Conservation (phyloP, 2,888 invertebrate genomes). For the Parochlus steinenii region DNA sequence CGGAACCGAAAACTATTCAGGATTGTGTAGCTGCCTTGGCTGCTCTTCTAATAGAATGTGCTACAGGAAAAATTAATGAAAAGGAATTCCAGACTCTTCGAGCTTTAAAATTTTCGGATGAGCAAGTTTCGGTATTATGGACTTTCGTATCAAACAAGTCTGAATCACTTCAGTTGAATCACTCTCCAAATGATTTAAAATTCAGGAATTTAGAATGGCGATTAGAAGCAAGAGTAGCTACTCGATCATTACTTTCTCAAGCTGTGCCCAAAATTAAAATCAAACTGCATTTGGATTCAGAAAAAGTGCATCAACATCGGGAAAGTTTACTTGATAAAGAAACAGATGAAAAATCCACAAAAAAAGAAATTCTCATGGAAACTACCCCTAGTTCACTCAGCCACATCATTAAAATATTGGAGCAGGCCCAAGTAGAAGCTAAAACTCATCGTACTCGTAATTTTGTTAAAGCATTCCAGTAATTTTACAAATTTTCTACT, state of each 20-base stretch:
- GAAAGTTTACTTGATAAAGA: slow-evolving; percentile 20
- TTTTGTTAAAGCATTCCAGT: slow-evolving; percentile 25
- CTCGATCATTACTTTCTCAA: slow-evolving; percentile 31
- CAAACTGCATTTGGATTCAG: slow-evolving; percentile 35
- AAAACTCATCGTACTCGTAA: slow-evolving; percentile 33
- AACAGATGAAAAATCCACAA: slow-evolving; percentile 19
- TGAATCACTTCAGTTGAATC: no score
- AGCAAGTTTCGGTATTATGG: slow-evolving; percentile 11
- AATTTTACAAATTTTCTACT: slow-evolving; percentile 13
- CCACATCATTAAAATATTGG: slow-evolving; percentile 42
- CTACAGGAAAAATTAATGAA: not conserved
- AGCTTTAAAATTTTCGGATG: no score
- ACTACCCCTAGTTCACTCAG: slow-evolving; percentile 44
- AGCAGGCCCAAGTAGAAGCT: slow-evolving; percentile 43
- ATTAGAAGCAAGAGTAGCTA: slow-evolving; percentile 40
- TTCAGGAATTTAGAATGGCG: slow-evolving; percentile 45
- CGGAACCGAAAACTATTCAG: not conserved
- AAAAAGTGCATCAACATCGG: slow-evolving; percentile 26
- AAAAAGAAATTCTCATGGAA: slow-evolving; percentile 32
- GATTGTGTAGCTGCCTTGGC: no score
- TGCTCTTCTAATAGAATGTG: not conserved
- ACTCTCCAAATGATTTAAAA: slow-evolving; percentile 24
- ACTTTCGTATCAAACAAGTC: slow-evolving; percentile 26
- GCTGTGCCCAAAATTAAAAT: slow-evolving; percentile 40
- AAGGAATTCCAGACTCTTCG: not conserved